A percentile compares a stretch with the other conserved stretches of the same genome.
phyloP scores from a whole-genome alignment of 1,140 invertebrate species.

The Oedothorax gibbosus region DNA sequence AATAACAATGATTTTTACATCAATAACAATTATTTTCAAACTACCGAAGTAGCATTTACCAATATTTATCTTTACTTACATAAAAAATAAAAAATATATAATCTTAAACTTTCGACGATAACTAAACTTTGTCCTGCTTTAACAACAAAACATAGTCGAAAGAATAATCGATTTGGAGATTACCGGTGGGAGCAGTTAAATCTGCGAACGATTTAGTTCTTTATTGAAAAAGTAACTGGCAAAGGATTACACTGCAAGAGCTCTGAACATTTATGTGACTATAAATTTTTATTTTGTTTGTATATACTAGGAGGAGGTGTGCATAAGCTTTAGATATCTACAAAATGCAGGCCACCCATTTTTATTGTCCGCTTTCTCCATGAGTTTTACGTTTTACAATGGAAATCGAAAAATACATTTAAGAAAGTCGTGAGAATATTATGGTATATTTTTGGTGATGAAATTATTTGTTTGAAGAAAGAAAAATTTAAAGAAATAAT shows the following conservation, averaged over 20 bases:
- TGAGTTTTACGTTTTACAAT: not conserved
- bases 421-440: not conserved
- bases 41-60: too few relatives aligned
- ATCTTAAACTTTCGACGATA: too few relatives aligned
- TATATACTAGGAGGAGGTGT: conserved; percentile 11
- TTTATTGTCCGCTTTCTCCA: conserved; percentile 12
- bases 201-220: conserved; percentile 36
- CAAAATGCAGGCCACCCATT: conserved; percentile 1
- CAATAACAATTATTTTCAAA: too few relatives aligned
- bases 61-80: too few relatives aligned
- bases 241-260: conserved; percentile 25
- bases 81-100: too few relatives aligned
- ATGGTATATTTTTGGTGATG: too few relatives aligned
- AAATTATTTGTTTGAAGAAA: too few relatives aligned
- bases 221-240: conserved; percentile 41
- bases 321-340: conserved; percentile 40
- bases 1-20: too few relatives aligned
- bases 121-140: too few relatives aligned
- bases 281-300: conserved; percentile 30
- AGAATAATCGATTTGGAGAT: conserved; percentile 16
- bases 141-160: too few relatives aligned
- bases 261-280: conserved; percentile 27
- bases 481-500: too few relatives aligned
- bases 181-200: conserved; percentile 40
- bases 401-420: not conserved